These are phyloP conservation scores for Cephus pygmeus DNA, from an alignment of 2,888 invertebrate species.

Conservation along the genomic window DNA sequence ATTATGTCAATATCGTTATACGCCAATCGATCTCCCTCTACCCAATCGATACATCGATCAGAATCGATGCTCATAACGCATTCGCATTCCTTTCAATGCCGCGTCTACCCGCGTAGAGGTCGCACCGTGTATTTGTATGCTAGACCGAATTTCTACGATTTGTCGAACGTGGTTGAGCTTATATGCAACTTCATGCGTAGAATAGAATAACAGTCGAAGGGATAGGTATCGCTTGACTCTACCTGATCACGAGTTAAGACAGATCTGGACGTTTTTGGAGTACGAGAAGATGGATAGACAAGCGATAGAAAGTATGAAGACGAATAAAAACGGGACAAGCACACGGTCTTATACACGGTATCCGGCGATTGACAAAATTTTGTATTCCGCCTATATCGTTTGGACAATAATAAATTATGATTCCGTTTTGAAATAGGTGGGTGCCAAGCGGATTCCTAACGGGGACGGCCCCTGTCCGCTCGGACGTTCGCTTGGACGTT, in stretches of 20 bases:
- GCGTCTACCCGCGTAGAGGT: conserved; percentile 51
- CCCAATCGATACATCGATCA: not conserved
- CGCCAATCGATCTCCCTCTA: not conserved
- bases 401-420: conserved; percentile 57
- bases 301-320: conserved; percentile 26
- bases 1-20: not conserved
- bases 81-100: conserved; percentile 64
- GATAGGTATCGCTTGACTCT: not conserved
- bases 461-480: conserved; percentile 35
- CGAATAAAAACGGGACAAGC: conserved; percentile 11
- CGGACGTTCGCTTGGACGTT: conserved; percentile 1
- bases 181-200: not conserved
- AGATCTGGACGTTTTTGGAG: not conserved
- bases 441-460: conserved; percentile 57
- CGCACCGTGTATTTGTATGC: conserved; percentile 50
- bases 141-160: conserved; percentile 50
- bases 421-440: conserved; percentile 51
- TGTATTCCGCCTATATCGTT: not conserved
- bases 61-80: conserved; percentile 43
- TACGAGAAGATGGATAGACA: not conserved
- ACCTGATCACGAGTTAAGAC: not conserved
- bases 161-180: conserved; percentile 39
- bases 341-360: not conserved
- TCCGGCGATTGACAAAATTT: not conserved
- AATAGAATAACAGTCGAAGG: not conserved